phyloP scores from a whole-genome alignment of 1,140 invertebrate genomes.

The Aphaenogaster ashmeadi region DNA sequence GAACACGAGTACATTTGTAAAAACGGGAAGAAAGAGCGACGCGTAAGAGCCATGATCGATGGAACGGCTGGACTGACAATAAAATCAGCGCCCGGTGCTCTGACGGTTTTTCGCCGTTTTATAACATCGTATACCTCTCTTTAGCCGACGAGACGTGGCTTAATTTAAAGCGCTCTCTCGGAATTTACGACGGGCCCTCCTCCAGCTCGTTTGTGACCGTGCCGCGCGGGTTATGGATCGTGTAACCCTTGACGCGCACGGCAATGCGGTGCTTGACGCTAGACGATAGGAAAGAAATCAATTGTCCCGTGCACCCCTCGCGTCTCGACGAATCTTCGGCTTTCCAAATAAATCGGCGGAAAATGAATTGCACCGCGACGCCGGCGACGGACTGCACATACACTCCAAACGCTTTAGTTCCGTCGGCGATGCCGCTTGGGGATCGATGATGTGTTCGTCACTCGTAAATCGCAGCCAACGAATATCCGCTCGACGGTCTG shows the following conservation, averaged over 20 bases:
- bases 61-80: slow-evolving; percentile 43
- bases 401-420: slow-evolving; percentile 7
- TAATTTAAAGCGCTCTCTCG: slow-evolving; percentile 67
- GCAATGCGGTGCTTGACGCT: slow-evolving; percentile 26
- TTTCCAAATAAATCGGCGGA: slow-evolving; percentile 65
- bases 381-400: slow-evolving; percentile 17
- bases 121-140: slow-evolving; percentile 48
- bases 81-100: slow-evolving; percentile 64
- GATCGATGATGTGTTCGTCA: slow-evolving; percentile 67
- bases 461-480: slow-evolving; percentile 53
- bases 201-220: slow-evolving; percentile 37
- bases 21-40: background rate
- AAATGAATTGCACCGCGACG: slow-evolving; percentile 65
- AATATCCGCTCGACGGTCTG: slow-evolving; percentile 34
- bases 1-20: slow-evolving; percentile 5
- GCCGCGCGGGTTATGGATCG: slow-evolving; percentile 70
- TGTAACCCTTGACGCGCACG: slow-evolving; percentile 67
- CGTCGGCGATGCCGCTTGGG: background rate
- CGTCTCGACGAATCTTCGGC: slow-evolving; percentile 53
- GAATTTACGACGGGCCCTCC: slow-evolving; percentile 66
- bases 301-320: slow-evolving; percentile 57
- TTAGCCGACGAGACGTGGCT: slow-evolving; percentile 64
- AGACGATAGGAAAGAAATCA: slow-evolving; percentile 67
- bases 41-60: background rate
- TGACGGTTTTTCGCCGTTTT: slow-evolving; percentile 60